Conservation (phyloP, 30 jellyfish, hydroid and myxozoan genomes). For the Phacellophora camtschatica region DNA sequence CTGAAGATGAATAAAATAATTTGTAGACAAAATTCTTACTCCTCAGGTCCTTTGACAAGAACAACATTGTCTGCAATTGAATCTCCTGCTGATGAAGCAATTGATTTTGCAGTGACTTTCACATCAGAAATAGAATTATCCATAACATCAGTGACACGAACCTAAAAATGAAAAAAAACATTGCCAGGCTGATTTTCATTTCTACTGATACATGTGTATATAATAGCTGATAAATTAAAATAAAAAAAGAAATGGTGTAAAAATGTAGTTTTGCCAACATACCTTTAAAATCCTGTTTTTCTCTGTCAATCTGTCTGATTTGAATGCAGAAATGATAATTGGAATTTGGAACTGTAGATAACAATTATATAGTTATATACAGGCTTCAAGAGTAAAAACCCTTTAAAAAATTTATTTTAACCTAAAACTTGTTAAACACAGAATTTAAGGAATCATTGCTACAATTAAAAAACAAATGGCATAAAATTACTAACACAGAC, state of each 20-base stretch:
- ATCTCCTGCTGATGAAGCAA: slow-evolving; percentile 72
- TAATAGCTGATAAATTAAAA: too few relatives aligned
- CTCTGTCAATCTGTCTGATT: slow-evolving; percentile 65
- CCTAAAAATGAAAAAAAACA: slow-evolving; percentile 28
- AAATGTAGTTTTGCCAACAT: neutral
- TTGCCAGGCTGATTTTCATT: too few relatives aligned
- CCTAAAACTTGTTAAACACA: too few relatives aligned
- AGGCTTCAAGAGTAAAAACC: too few relatives aligned
- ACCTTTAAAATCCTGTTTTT: slow-evolving; percentile 78
- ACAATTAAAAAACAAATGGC: too few relatives aligned
- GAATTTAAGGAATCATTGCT: too few relatives aligned
- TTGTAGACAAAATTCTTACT: slow-evolving; percentile 60
- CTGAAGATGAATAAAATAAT: too few relatives aligned
- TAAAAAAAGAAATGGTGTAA: too few relatives aligned
- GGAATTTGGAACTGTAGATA: slow-evolving; percentile 81
- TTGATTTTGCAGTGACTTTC: slow-evolving; percentile 75
- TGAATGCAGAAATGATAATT: slow-evolving; percentile 76
- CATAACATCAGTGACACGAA: slow-evolving; percentile 92
- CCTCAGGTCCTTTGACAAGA: slow-evolving; percentile 73
- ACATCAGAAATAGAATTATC: slow-evolving; percentile 80
- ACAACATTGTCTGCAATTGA: slow-evolving; percentile 76
- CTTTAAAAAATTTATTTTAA: too few relatives aligned
- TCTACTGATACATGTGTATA: too few relatives aligned
- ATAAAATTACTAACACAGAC: too few relatives aligned
- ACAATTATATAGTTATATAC: too few relatives aligned